These are phyloP conservation scores for Cerastis leucographa DNA, from an alignment of 2,888 invertebrate genomes.

Conservation along the genomic window DNA sequence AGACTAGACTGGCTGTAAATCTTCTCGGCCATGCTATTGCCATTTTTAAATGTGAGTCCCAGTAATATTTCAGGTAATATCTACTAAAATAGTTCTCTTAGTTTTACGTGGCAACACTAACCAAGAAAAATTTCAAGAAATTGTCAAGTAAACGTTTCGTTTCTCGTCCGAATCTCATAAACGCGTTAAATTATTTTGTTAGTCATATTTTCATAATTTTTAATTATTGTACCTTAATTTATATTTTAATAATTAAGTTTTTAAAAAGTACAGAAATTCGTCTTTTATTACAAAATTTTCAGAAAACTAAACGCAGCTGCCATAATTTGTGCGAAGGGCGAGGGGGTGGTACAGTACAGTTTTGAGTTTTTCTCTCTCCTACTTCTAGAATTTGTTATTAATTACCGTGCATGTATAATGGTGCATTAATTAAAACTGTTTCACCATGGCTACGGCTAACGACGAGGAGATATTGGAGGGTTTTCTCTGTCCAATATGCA, in stretches of 20 bases:
- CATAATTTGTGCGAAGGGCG: slow-evolving; percentile 56
- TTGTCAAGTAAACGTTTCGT: slow-evolving; percentile 25
- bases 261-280: background rate
- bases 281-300: background rate
- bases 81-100: background rate
- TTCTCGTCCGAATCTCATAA: background rate
- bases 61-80: background rate
- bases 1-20: background rate
- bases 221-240: too few relatives aligned
- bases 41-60: background rate
- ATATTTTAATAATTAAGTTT: background rate
- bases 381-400: slow-evolving; percentile 40
- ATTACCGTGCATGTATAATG: slow-evolving; percentile 50
- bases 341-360: slow-evolving; percentile 57
- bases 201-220: background rate
- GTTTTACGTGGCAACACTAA: slow-evolving; percentile 3
- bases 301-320: slow-evolving; percentile 54
- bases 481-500: slow-evolving; percentile 98
- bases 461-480: slow-evolving; percentile 95
- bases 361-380: slow-evolving; percentile 39
- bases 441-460: slow-evolving; percentile 84
- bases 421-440: slow-evolving; percentile 58
- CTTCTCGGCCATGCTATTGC: background rate
- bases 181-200: background rate
- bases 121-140: background rate